Conservation (phyloP, 2,113 vertebrate genomes). For the Polypterus senegalus region DNA sequence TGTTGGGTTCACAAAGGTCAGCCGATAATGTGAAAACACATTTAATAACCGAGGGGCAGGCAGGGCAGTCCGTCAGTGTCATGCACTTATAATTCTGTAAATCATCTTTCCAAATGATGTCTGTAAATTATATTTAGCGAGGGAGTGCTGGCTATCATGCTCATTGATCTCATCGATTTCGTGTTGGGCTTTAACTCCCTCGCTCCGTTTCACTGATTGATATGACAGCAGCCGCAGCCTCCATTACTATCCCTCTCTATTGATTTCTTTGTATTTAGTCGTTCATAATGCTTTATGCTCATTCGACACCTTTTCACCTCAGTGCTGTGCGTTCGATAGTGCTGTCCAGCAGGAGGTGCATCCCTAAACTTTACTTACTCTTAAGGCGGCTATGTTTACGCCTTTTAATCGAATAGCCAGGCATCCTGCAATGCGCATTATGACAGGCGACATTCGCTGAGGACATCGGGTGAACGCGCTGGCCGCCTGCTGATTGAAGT, state of each 20-base stretch:
- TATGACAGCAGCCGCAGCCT: constrained; percentile 9
- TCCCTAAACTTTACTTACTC: too few species aligned
- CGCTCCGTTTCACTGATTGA: constrained; percentile 23
- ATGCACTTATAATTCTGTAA: constrained; percentile 35
- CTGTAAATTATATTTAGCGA: constrained; percentile 21
- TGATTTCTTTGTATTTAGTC: constrained; percentile 10
- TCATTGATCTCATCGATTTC: constrained; percentile 27
- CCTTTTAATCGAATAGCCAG: too few species aligned
- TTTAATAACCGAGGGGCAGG: constrained; percentile 41
- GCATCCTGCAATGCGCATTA: too few species aligned
- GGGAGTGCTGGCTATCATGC: constrained; percentile 18
- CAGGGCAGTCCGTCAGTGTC: constrained; percentile 22
- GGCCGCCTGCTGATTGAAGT: too few species aligned
- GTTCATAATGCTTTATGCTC: constrained; percentile 3
- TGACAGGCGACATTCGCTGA: too few species aligned
- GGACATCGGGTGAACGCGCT: too few species aligned
- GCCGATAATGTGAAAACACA: constrained; percentile 22
- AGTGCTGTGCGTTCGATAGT: too few species aligned
- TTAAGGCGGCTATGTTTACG: too few species aligned
- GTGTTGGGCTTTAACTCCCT: constrained; percentile 9
- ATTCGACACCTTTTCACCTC: too few species aligned
- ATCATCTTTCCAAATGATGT: constrained; percentile 26
- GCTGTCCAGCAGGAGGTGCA: too few species aligned
- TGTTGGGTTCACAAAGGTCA: constrained; percentile 12
- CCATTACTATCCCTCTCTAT: constrained; percentile 9